Evolutionary conservation across 2,113 vertebrate genomes (phyloP), one percentile per base, ranked within the genome.

Genomic region (Eolophus roseicapilla): DNA sequence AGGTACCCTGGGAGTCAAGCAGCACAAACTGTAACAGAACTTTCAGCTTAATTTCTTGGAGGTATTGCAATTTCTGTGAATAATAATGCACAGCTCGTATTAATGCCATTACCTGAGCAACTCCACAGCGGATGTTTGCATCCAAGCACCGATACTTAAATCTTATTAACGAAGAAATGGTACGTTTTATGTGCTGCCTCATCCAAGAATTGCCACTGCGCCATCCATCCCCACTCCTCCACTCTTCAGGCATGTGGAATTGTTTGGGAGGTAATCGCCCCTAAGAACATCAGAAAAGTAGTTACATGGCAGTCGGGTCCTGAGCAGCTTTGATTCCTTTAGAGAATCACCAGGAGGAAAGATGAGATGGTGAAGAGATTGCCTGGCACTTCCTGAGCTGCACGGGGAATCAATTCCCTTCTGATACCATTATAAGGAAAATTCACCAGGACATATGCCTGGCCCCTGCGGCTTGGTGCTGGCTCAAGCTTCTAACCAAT

Each of bases 41-140:
- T 69, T 37, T 0, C 74, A 63, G 87, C 87, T 63, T n/a, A 4
- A 11, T 57, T 86, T 71, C 76, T 17, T 35, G 85, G 49, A 67
- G 53, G 37, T 10, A 1, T 16, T 47, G 62, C 88, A 3, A 0
- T 88, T 62, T 16, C 46, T 14, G 44, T 62, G 79, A 88, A 23
- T 33, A 29, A 7, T 24, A 14, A 4, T 3, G 63, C 53, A 13
- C 64, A 3, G 67, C 11, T 63, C 41, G 28, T 46, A 6, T 44
- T 33, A 33, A 2, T 12, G 67, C 65, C 35, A 7, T 53, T 35
- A 28, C 64, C 79, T 7, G 68, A 49, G 68, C 74, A 60, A 8
- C 75, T 43, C 41, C 2, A 2, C 69, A 14, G 0, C 0, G 2
- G 55, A 4, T 35, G 27, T 64, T 57, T 28, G 7, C 44, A 19